These are phyloP conservation scores for Cathartes aura DNA, from an alignment of 2,113 vertebrate genomes.

Conservation along the genomic window DNA sequence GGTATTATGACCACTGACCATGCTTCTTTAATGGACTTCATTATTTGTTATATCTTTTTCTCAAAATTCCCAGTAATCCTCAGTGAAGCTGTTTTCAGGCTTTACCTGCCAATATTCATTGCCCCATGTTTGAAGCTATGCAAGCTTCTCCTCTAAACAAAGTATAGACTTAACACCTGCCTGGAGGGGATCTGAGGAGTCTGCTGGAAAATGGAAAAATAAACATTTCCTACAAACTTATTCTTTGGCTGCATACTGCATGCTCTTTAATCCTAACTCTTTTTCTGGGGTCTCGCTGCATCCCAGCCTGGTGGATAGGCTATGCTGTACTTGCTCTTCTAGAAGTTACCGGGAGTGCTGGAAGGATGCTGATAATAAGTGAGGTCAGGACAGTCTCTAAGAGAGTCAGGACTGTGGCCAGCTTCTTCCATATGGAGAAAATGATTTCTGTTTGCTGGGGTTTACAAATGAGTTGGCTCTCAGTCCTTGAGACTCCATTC, in stretches of 20 bases:
- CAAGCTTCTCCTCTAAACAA: neutral
- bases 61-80: neutral
- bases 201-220: neutral
- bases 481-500: neutral
- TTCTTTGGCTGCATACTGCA: neutral
- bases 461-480: neutral
- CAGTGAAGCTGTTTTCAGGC: neutral
- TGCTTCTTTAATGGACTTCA: neutral
- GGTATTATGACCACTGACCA: neutral
- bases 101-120: neutral
- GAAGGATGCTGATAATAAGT: neutral
- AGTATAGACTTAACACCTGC: neutral
- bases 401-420: neutral
- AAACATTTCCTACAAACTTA: neutral
- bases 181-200: neutral
- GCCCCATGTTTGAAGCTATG: neutral
- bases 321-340: neutral
- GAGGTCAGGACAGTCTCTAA: neutral
- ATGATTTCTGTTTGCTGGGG: neutral
- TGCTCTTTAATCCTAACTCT: neutral
- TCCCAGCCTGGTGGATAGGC: too few species aligned
- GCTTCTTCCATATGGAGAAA: neutral
- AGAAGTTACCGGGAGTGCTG: neutral
- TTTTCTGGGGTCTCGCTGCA: too few species aligned
- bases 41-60: neutral